Base-by-base conservation (phyloP, 2,113 vertebrate genomes). In the Lasiurus cinereus region DNA sequence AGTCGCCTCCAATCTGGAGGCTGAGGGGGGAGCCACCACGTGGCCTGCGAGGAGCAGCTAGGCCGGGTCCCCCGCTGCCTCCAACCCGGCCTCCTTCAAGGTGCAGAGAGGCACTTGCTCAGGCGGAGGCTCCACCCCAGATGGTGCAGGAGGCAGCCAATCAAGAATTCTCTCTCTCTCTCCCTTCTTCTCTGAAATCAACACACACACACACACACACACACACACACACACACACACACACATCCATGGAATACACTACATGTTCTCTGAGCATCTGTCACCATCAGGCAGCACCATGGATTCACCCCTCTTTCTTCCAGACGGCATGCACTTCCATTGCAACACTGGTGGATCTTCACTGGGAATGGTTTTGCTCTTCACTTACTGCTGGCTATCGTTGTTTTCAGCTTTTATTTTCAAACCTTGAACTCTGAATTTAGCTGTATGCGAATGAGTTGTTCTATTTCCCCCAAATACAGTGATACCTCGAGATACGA, bases 1-100 rank as follows among this genome's bases (percentile, higher is more conserved):
- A 97, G 97, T 96, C 15, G 83, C 96, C 97, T 97, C 97, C 98
- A 97, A 95, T 98, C 97, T 98, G 97, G 97, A 97, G 97, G 94
- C 86, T 95, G n/a, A 94, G 94, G 93, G 36, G 89, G 91, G 0
- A 27, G 79, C 24, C 11, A 36, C 24, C 11, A 36, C 1, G 18
- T 1, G 3, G 0, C 0, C 50, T 18, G 1, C 10, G 3, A 67
- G 22, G 24, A 56, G 21, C 19, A 13, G 33, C 80, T 48, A 6
- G 27, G 29, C 27, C 78, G 18, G 48, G 10, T 72, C 22, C 8
- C 1, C 9, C 5, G 12, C 6, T 3, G 1, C 24, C n/a, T 84
- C 43, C 33, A 48, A 16, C 9, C 1, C 0, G 11, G 14, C 5
- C 15, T 46, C 8, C 0, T 50, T 36, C 36, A 19, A 48, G 62